Conservation (phyloP, 2,113 vertebrate species). For the Arvicanthis niloticus region DNA sequence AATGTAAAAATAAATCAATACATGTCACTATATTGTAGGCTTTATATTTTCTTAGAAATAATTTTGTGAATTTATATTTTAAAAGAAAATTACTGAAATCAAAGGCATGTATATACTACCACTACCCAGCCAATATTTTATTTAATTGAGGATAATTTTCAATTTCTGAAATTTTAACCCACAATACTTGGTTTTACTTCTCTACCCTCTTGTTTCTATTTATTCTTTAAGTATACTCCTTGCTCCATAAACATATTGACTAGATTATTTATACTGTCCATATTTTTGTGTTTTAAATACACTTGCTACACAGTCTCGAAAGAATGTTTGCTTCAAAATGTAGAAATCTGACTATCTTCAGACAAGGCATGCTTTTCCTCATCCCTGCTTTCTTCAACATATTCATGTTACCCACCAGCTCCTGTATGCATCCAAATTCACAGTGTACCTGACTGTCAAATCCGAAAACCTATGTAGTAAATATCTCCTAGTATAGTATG, state of each 20-base stretch:
- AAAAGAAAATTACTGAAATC: not conserved
- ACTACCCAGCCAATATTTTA: not conserved
- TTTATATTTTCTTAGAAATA: constrained; percentile 29
- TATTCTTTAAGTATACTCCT: not conserved
- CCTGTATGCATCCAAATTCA: not conserved
- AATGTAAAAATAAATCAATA: not conserved
- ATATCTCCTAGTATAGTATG: not conserved
- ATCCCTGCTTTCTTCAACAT: not conserved
- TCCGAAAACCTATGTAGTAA: constrained; percentile 19
- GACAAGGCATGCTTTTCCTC: not conserved
- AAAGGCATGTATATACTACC: not conserved
- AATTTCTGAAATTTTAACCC: constrained; percentile 23
- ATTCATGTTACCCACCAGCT: not conserved
- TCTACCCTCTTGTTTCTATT: constrained; percentile 9
- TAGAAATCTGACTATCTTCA: constrained; percentile 3
- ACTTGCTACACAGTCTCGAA: not conserved
- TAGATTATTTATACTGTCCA: constrained; percentile 19
- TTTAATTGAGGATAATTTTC: constrained; percentile 1
- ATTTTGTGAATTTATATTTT: constrained; percentile 34
- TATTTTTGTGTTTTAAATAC: not conserved
- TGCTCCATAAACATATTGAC: not conserved
- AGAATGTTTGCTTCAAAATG: constrained; percentile 44
- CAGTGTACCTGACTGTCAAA: not conserved
- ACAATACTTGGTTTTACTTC: not conserved
- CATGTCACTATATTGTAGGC: not conserved